These are phyloP conservation scores for Amphibalanus amphitrite DNA, from an alignment of 1,140 invertebrate genomes.

Conservation along the genomic window DNA sequence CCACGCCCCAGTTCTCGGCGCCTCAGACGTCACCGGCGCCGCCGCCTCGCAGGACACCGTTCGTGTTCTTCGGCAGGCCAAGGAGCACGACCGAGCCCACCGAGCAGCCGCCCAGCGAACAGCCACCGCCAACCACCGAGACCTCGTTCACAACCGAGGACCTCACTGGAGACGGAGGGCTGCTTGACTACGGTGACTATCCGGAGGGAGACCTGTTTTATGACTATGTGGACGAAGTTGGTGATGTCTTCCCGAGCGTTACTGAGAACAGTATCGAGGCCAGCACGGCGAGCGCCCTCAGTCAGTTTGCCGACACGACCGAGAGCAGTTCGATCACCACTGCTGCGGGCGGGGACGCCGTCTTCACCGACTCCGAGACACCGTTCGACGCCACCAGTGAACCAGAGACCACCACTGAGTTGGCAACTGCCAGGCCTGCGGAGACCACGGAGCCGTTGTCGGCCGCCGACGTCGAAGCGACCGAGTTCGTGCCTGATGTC, in stretches of 20 bases:
- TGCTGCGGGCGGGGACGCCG: too few relatives aligned
- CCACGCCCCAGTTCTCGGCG: neutral
- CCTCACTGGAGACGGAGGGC: neutral
- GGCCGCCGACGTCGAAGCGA: neutral
- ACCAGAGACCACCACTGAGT: slow-evolving; percentile 8
- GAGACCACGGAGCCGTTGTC: slow-evolving; percentile 6
- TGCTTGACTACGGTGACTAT: neutral
- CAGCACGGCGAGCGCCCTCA: neutral
- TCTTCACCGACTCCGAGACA: neutral
- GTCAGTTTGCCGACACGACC: neutral
- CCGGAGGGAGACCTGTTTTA: neutral
- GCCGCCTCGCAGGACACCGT: slow-evolving; percentile 1
- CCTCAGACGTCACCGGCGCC: neutral
- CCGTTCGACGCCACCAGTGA: neutral
- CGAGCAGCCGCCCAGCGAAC: slow-evolving; percentile 1
- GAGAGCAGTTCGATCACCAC: neutral
- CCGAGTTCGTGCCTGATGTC: neutral
- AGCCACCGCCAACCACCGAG: neutral
- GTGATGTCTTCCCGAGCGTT: neutral
- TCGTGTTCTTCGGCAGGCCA: slow-evolving; percentile 8
- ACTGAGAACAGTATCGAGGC: neutral
- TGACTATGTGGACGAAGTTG: neutral
- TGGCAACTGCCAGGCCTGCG: slow-evolving; percentile 3
- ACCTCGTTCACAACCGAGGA: neutral
- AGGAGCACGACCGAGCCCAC: slow-evolving; percentile 9